Evolutionary conservation across 2,113 vertebrate genomes (phyloP), one percentile per base, ranked within the genome.

Genomic region (Brevimyrus niger): DNA sequence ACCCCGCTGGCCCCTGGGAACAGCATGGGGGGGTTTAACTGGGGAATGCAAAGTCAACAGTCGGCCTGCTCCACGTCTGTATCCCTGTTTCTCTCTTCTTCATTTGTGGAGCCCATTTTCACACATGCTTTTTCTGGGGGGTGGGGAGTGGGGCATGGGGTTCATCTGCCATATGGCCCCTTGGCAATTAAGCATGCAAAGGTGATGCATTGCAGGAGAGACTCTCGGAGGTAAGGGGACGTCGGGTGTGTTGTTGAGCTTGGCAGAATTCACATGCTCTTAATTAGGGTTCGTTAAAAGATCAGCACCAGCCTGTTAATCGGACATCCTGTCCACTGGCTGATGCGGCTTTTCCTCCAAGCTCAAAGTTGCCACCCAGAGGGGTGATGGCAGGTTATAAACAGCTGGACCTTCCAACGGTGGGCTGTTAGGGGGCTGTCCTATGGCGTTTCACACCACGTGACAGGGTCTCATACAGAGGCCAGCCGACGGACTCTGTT

Each of bases 271-370:
- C 42, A 88, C 86, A 50, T 82, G 80, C 19, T 53, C 88, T 89
- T 90, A 83, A 89, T 90, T 88, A 88, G 44, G 19, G 50, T 47
- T 42, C 0, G n/a, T 85, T 89, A 88, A 87, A 88, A 91, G 88
- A 90, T 55, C 50, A 87, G 38, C 47, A 61, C 48, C 27, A 55
- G 89, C 82, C 27, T 86, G 89, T 89, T 82, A 55, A 87, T 90
- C 88, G 76, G 38, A 47, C 15, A 44, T 83, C 31, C 85, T 88
- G 55, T 61, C 46, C 48, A 44, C 27, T 10, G 9, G 51, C 7
- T 35, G 27, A 50, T 27, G 27, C 10, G 31, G 47, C 35, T 31
- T 53, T 55, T 89, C 50, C 35, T 83, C 73, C 17, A 19, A 23
- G 21, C 51, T 61, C 53, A 38, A 35, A 87, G 27, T 27, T 42